Evolutionary conservation across 2,888 invertebrate genomes (phyloP).

Genomic region (Coelopa pilipes): DNA sequence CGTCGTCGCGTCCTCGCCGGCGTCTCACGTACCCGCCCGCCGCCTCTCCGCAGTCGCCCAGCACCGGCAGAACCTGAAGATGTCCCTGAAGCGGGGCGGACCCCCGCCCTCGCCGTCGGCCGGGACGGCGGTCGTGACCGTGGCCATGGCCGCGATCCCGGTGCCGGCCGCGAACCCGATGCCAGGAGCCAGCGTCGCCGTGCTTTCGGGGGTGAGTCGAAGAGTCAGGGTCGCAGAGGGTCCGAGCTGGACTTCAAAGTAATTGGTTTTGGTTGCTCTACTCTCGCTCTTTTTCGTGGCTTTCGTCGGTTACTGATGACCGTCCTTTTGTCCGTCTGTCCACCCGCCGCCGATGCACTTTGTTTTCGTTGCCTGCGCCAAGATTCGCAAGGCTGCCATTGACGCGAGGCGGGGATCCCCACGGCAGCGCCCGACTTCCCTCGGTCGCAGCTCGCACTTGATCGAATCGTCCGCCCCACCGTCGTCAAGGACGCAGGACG

Average conservation of each 20-base stretch:
- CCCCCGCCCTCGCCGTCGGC: conserved; percentile 58
- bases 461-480: not conserved
- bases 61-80: conserved; percentile 55
- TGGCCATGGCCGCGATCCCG: not conserved
- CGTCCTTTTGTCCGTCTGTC: no score
- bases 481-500: not conserved
- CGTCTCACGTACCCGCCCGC: conserved; percentile 41
- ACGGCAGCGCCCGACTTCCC: not conserved
- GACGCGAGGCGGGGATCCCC: no score
- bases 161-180: not conserved
- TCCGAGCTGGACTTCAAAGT: not conserved
- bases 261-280: not conserved
- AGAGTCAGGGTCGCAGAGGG: not conserved
- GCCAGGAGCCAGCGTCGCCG: not conserved
- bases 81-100: conserved; percentile 61
- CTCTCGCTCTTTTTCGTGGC: not conserved
- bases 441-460: no score
- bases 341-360: no score
- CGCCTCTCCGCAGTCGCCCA: conserved; percentile 54
- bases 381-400: no score
- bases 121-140: conserved; percentile 50
- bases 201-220: conserved; percentile 8
- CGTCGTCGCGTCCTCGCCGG: not conserved
- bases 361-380: no score
- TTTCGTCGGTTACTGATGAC: not conserved